phyloP scores from a whole-genome alignment of 2,888 invertebrate genomes.

The Dasypolia templi region DNA sequence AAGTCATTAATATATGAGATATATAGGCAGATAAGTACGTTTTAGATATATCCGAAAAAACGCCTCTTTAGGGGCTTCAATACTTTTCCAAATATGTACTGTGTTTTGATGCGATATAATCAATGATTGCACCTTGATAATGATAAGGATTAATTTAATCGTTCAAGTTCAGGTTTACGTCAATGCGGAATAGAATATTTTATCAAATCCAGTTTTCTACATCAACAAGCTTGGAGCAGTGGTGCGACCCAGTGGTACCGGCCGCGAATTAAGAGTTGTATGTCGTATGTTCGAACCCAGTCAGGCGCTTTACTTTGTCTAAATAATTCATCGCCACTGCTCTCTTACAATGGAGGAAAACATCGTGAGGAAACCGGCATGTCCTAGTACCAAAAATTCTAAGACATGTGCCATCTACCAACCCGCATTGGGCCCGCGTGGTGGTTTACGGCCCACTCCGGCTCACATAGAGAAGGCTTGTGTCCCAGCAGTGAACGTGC shows the following conservation, averaged over 20 bases:
- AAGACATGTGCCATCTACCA: too few relatives aligned
- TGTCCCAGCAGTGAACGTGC: background rate
- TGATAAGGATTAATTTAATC: constrained; percentile 8
- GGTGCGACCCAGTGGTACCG: too few relatives aligned
- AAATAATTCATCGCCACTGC: too few relatives aligned
- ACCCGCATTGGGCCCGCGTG: too few relatives aligned
- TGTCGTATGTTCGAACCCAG: too few relatives aligned
- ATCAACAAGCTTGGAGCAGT: background rate
- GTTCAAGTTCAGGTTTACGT: background rate
- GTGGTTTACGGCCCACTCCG: too few relatives aligned
- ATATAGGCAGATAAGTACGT: background rate
- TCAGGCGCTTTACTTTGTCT: too few relatives aligned
- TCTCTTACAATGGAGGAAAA: too few relatives aligned
- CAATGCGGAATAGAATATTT: background rate
- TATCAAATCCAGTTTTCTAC: background rate
- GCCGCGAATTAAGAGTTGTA: too few relatives aligned
- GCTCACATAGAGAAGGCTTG: too few relatives aligned
- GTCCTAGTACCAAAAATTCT: too few relatives aligned
- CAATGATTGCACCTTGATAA: background rate
- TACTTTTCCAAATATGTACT: background rate
- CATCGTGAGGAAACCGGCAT: too few relatives aligned
- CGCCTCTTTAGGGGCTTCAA: background rate
- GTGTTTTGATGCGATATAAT: background rate
- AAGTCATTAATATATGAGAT: background rate
- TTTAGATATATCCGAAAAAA: background rate